Evolutionary conservation across 2,888 invertebrate species (phyloP), one percentile per base, ranked within the genome.

Genomic region (Pyrochroa serraticornis): DNA sequence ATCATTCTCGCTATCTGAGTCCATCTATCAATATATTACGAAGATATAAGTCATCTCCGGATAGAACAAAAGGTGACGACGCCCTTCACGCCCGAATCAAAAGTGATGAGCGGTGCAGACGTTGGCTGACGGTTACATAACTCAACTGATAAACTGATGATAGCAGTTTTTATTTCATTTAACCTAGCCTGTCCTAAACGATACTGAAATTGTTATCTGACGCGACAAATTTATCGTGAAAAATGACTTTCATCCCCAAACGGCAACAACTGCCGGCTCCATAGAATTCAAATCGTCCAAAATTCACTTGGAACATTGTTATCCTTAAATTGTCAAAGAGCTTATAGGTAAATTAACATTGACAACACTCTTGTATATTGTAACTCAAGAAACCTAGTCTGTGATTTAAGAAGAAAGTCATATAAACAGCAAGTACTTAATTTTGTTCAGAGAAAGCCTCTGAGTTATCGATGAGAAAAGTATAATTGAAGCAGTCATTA

Each of bases 1-100:
- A 71, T 71, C 71, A 69, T 67, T 55, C 58, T 50, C 57, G 61
- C 61, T 70, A 67, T 70, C 64, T 63, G 64, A 55, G 62, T 65
- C 63, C 67, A 70, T 71, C 69, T 69, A 70, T 71, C 70, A 70
- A 69, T 70, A 64, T 60, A 69, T 69, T 68, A 69, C 64, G 60
- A 59, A 65, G 68, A 63, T 69, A 66, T 70, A 70, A 68, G 68
- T 69, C 69, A 64, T 69, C 57, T 65, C 60, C 54, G 58, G 63
- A 62, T 66, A 66, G 68, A 60, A 63, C 64, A 61, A 64, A 59
- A 64, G 58, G 53, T 58, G 60, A 55, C 45, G 51, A 57, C 58
- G 47, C 54, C 58, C 54, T 54, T 54, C 55, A 46, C 44, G 13
- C 31, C 50, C 7, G 57, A 57, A 57, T 57, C 57, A 57, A 57